Evolutionary conservation across 2,888 invertebrate species (phyloP).

Genomic region (Heliconius charithonia): DNA sequence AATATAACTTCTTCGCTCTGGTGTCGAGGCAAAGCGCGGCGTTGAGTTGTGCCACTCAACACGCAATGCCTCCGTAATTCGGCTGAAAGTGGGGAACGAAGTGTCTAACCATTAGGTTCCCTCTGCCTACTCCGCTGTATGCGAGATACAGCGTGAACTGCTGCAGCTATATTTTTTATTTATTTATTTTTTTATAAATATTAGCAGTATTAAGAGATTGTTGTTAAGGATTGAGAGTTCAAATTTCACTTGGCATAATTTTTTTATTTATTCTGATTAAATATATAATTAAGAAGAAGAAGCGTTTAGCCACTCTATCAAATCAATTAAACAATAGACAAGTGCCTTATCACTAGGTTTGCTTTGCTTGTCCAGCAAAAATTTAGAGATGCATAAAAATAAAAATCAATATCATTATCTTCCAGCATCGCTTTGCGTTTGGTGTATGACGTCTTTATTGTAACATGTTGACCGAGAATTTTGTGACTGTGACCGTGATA

Average conservation of each 20-base stretch:
- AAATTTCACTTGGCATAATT: background rate
- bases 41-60: too few relatives aligned
- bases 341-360: background rate
- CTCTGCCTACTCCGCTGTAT: too few relatives aligned
- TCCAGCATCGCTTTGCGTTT: background rate
- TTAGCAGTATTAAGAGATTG: background rate
- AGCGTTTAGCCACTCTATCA: background rate
- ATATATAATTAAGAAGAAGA: too few relatives aligned
- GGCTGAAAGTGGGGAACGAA: too few relatives aligned
- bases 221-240: background rate
- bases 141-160: too few relatives aligned
- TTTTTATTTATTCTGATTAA: background rate
- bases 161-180: too few relatives aligned
- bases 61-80: too few relatives aligned
- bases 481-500: constrained; percentile 32
- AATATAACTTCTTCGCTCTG: too few relatives aligned
- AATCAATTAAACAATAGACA: background rate
- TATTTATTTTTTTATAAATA: too few relatives aligned
- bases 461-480: constrained; percentile 31
- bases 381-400: background rate
- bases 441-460: constrained; percentile 10
- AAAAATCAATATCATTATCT: background rate
- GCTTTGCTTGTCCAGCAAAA: background rate
- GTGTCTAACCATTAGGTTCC: too few relatives aligned
- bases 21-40: too few relatives aligned